Evolutionary conservation across 2,797 vertebrate genomes (phyloP), one percentile per base, ranked within the genome.

Genomic region (Aselliscus stoliczkanus): DNA sequence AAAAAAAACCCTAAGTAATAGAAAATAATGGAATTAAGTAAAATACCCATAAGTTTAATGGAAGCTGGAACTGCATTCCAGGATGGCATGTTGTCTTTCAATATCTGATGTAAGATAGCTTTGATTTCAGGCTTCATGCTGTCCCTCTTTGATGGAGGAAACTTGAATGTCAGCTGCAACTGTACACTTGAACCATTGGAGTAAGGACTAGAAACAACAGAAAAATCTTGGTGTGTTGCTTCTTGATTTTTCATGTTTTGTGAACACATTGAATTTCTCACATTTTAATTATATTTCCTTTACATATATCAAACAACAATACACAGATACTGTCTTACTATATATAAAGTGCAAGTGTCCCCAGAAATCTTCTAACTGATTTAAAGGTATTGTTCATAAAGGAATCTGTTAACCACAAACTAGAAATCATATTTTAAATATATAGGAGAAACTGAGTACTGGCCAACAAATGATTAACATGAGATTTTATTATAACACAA

Each of bases 91-190:
- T 89, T 89, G 50, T 75, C 58, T 58, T 77, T 34, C 70, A 94
- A 34, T 42, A 84, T 82, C 80, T 87, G 84, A 23, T 64, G 14
- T 70, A 96, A 50, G 47, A 92, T 12, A 58, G 42, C 65, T 88
- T 52, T n/a, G 21, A 92, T 82, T 83, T 89, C 8, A 44, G 39
- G 34, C 44, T 47, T 75, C 87, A 92, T 58, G 37, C n/a, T 42
- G 1, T 60, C 14, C 17, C 27, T 92, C 47, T 80, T 82, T 23
- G 17, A 80, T 65, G 80, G 87, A 93, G 65, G 73, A 92, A 93
- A 96, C 70, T 60, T 89, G 64, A 96, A 79, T 21, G 50, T 37
- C 86, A 96, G 65, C 29, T 67, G 56, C 23, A 95, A n/a, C 14
- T 88, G 73, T 20, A 85, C 73, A 18, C 0, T 91, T 1, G 73